Evolutionary conservation across 1,140 invertebrate species (phyloP), one percentile per base, ranked within the genome.

Genomic region (Ceratitis capitata): DNA sequence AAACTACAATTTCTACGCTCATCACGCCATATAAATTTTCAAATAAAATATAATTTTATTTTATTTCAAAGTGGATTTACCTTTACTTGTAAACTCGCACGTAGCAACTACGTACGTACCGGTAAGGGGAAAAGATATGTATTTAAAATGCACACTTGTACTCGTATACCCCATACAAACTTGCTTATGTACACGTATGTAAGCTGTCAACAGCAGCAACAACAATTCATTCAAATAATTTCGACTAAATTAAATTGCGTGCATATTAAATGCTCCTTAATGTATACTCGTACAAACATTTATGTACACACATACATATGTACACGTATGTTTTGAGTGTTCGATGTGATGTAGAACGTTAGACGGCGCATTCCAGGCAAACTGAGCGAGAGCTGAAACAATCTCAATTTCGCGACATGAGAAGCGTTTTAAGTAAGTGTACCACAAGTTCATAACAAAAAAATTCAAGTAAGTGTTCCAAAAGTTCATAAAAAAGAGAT

Each of bases 11-110:
- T 64, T 64, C 23, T 32, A 32, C 26, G 29, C 3, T 69, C 19
- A 69, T 69, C 64, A 69, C 64, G 64, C 64, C 64, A 69, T 39
- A 69, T 39, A 69, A 69, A 69, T 6, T 14, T 42, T 69, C 35
- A 69, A 69, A 69, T 69, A 69, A 69, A 69, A 39, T 69, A n/a
- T 69, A 69, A n/a, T 69, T 69, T 69, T 56, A 56, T 56, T 56
- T 69, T 69, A 39, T 69, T 69, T 69, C n/a, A 26, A 69, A 39
- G 5, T 69, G 35, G 1, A n/a, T n/a, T n/a, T n/a, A n/a, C n/a
- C n/a, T n/a, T n/a, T n/a, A n/a, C n/a, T n/a, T n/a, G 35, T 39
- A 19, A 39, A 69, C n/a, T 19, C 19, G 26, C 32, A 69, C 26
- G 16, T 69, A 39, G 16, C 61, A 39, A 69, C 32, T 39, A 12